These are phyloP conservation scores for Melopsittacus undulatus DNA, from an alignment of 2,797 vertebrate species.

Conservation along the genomic window DNA sequence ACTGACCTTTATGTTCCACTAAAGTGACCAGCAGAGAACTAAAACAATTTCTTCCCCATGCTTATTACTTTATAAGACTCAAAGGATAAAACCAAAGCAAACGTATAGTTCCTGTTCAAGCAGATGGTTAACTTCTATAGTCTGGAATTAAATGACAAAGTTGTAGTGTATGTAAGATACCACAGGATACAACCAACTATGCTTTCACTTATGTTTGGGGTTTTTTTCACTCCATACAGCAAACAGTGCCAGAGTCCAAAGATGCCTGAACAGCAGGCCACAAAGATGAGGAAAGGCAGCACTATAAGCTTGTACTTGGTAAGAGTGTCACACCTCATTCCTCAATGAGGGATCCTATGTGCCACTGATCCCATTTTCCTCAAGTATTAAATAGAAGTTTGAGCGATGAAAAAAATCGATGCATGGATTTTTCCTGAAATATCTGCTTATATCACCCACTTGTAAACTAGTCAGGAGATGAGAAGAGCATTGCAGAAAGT, in stretches of 20 bases:
- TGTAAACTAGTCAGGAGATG: slow-evolving; percentile 12
- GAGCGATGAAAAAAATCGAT: slow-evolving; percentile 1
- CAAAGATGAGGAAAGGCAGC: background rate
- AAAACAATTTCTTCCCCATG: background rate
- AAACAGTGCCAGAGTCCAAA: background rate
- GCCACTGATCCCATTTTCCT: background rate
- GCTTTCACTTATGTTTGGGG: background rate
- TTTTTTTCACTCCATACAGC: background rate
- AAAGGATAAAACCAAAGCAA: slow-evolving; percentile 13
- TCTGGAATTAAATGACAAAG: background rate
- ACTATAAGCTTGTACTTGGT: background rate
- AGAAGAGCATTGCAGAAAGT: background rate
- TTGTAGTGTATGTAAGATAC: background rate
- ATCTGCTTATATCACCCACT: background rate
- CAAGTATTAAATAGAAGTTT: background rate
- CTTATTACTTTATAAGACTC: background rate
- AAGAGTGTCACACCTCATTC: background rate
- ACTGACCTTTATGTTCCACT: background rate
- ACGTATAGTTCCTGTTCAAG: background rate
- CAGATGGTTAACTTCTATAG: background rate
- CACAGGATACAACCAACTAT: background rate
- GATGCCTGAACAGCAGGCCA: background rate
- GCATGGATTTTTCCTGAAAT: slow-evolving; percentile 24
- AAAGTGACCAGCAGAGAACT: slow-evolving; percentile 6
- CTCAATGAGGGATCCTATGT: background rate